Evolutionary conservation across 2,113 vertebrate genomes (phyloP).

Genomic region (Takifugu bimaculatus): DNA sequence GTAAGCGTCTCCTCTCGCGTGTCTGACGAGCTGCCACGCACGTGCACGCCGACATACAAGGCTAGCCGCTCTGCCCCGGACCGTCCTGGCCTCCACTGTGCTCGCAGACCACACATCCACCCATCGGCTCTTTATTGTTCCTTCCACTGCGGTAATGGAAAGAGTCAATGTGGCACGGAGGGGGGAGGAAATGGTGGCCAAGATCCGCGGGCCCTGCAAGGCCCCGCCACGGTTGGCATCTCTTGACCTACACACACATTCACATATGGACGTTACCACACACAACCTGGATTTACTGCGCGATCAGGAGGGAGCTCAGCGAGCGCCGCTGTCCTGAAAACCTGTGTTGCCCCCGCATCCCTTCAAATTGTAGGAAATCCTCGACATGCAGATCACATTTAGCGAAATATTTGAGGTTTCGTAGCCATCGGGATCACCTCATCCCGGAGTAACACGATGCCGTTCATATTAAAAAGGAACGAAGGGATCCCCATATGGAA

Average conservation of each 20-base stretch:
- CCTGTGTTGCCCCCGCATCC: constrained; percentile 54
- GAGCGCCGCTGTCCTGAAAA: constrained; percentile 61
- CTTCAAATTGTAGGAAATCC: constrained; percentile 73
- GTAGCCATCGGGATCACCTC: constrained; percentile 71
- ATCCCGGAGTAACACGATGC: constrained; percentile 67
- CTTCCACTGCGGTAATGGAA: constrained; percentile 79
- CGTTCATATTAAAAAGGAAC: constrained; percentile 68
- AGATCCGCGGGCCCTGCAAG: constrained; percentile 47
- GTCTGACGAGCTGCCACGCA: constrained; percentile 35
- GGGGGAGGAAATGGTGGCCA: constrained; percentile 61
- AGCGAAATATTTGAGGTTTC: constrained; percentile 73
- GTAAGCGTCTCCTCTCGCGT: background rate
- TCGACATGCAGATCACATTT: constrained; percentile 73
- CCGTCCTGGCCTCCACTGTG: constrained; percentile 46
- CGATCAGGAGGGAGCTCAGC: constrained; percentile 32
- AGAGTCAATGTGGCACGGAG: constrained; percentile 65
- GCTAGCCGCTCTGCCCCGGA: constrained; percentile 41
- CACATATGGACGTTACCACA: constrained; percentile 22
- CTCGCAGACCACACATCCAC: constrained; percentile 70
- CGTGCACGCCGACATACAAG: constrained; percentile 8
- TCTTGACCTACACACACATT: constrained; percentile 24
- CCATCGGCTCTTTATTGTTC: constrained; percentile 74
- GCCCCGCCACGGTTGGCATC: constrained; percentile 61
- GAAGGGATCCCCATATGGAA: constrained; percentile 72
- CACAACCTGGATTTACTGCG: constrained; percentile 36